Evolutionary conservation across 2,797 vertebrate genomes (phyloP).

Genomic region (Ceryle rudis): DNA sequence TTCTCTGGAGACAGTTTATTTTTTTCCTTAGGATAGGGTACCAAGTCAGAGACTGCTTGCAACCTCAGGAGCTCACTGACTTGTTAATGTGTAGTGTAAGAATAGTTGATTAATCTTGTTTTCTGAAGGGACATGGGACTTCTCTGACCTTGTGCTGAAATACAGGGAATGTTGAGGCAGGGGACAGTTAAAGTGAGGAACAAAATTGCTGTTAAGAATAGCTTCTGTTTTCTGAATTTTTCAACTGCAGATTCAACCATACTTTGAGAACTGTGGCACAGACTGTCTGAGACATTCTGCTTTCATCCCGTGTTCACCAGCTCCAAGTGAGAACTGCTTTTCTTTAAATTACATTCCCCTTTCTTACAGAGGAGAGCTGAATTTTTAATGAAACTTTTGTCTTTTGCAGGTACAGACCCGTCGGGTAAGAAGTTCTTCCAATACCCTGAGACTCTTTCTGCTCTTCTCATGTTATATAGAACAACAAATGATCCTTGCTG

Average conservation of each 20-base stretch:
- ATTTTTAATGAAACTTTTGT: neutral
- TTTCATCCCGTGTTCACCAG: constrained; percentile 28
- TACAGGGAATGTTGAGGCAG: neutral
- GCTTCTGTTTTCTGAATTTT: neutral
- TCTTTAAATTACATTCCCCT: neutral
- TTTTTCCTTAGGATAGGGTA: neutral
- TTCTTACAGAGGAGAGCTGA: too few species aligned
- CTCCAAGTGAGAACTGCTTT: constrained; percentile 48
- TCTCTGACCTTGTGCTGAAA: neutral
- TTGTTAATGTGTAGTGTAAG: neutral
- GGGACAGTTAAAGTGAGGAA: neutral
- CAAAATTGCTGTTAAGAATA: neutral
- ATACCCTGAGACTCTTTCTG: neutral
- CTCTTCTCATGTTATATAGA: neutral
- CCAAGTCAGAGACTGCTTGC: neutral
- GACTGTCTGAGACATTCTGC: constrained; percentile 81
- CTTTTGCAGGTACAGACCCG: constrained; percentile 51
- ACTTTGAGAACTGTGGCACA: constrained; percentile 81
- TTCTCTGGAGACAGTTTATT: neutral
- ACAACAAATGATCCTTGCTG: neutral
- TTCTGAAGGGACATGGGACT: neutral
- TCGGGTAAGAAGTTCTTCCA: constrained; percentile 48
- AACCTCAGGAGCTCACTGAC: neutral
- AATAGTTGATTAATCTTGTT: neutral
- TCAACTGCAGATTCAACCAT: constrained; percentile 85